Evolutionary conservation across 2,888 invertebrate species (phyloP).

Genomic region (Acanthosoma haemorrhoidale): DNA sequence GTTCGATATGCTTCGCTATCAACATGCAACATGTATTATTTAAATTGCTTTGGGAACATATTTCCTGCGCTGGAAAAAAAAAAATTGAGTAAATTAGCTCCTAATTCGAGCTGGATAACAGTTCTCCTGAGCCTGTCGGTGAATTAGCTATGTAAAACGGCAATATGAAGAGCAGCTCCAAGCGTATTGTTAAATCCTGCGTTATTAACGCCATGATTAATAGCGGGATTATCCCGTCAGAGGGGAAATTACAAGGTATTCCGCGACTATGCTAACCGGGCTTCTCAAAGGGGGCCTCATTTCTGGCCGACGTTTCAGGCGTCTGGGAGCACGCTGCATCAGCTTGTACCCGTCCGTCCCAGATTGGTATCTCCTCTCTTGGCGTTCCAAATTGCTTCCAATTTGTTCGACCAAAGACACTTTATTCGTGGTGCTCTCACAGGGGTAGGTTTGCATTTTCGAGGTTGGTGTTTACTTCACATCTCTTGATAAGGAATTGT

Average conservation of each 20-base stretch:
- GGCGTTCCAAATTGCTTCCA: slow-evolving; percentile 5
- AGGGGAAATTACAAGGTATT: slow-evolving; percentile 9
- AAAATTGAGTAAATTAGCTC: too few relatives aligned
- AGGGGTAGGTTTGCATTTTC: background rate
- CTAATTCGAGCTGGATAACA: too few relatives aligned
- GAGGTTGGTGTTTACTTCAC: background rate
- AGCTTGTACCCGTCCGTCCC: background rate
- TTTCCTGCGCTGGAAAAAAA: too few relatives aligned
- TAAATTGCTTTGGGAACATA: too few relatives aligned
- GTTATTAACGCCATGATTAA: background rate
- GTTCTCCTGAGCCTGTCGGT: background rate
- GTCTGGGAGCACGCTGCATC: background rate
- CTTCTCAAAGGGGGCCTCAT: background rate
- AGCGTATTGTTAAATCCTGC: background rate
- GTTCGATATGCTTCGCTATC: too few relatives aligned
- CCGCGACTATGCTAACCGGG: background rate
- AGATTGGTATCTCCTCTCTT: background rate
- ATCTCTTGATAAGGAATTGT: background rate
- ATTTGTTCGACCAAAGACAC: slow-evolving; percentile 5
- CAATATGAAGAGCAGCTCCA: background rate
- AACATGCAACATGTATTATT: too few relatives aligned
- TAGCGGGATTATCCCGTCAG: background rate
- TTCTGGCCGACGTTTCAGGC: background rate
- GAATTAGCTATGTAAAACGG: background rate
- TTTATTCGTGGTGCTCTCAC: background rate